phyloP scores from a whole-genome alignment of 2,888 invertebrate species.

The Drosophila bunnanda region DNA sequence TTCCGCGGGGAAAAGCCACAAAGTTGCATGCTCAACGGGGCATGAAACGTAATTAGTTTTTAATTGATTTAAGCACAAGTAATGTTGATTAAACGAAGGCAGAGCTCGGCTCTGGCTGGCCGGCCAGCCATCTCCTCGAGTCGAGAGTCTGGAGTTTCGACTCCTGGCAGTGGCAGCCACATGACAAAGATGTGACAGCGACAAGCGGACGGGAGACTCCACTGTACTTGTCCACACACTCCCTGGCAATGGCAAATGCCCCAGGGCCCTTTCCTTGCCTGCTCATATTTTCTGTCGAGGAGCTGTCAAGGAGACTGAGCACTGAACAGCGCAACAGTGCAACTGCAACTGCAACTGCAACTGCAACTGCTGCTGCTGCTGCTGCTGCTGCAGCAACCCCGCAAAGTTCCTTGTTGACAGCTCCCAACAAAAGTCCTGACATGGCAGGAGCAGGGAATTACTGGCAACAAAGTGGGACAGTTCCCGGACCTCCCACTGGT shows the following conservation, averaged over 20 bases:
- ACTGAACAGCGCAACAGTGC: not conserved
- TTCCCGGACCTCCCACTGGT: constrained; percentile 33
- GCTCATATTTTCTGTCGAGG: constrained; percentile 62
- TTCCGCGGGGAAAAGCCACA: constrained; percentile 51
- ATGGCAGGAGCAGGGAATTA: constrained; percentile 30
- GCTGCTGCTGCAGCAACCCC: constrained; percentile 39
- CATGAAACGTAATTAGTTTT: constrained; percentile 78
- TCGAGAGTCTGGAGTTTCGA: not conserved
- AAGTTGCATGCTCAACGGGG: constrained; percentile 69
- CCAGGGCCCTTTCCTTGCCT: constrained; percentile 33
- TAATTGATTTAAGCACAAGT: constrained; percentile 81
- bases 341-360: constrained; percentile 53
- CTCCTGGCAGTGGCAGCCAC: constrained; percentile 33
- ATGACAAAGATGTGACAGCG: constrained; percentile 67
- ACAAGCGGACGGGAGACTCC: constrained; percentile 25
- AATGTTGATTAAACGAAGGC: constrained; percentile 74
- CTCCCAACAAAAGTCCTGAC: constrained; percentile 75
- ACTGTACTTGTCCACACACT: constrained; percentile 17
- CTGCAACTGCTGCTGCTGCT: constrained; percentile 21
- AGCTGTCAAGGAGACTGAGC: constrained; percentile 59
- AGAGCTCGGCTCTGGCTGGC: constrained; percentile 2
- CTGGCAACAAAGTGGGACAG: constrained; percentile 68
- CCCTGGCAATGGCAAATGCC: not conserved
- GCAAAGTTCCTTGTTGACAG: constrained; percentile 73
- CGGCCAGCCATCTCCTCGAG: constrained; percentile 30